phyloP scores from a whole-genome alignment of 2,113 vertebrate species.

The Brienomyrus brachyistius region DNA sequence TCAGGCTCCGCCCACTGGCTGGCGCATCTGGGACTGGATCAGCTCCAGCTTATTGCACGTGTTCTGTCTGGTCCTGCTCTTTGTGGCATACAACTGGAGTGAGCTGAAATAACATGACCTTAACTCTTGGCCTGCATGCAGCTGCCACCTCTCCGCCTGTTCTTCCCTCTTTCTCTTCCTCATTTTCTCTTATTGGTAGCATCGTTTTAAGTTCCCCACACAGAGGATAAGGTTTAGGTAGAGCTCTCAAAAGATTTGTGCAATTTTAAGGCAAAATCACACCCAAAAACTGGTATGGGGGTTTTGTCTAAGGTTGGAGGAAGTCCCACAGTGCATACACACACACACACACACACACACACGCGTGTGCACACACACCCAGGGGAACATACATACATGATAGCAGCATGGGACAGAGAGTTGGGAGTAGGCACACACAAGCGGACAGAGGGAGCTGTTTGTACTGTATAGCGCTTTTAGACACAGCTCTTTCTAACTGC shows the following conservation, averaged over 20 bases:
- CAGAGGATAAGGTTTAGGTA: background rate
- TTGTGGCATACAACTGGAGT: conserved; percentile 82
- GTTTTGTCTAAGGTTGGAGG: background rate
- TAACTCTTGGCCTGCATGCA: conserved; percentile 38
- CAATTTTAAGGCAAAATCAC: background rate
- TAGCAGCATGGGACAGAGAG: background rate
- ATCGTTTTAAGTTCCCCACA: background rate
- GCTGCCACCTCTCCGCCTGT: background rate
- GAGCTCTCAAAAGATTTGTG: background rate
- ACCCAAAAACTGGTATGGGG: background rate
- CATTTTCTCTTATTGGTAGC: background rate
- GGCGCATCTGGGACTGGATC: conserved; percentile 85
- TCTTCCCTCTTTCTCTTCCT: background rate
- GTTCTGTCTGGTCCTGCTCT: conserved; percentile 81
- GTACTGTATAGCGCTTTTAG: background rate
- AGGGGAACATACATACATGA: background rate
- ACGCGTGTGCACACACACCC: background rate
- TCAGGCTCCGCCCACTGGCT: conserved; percentile 72
- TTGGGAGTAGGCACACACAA: background rate
- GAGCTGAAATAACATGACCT: conserved; percentile 69
- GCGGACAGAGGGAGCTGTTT: background rate
- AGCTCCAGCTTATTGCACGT: conserved; percentile 85
- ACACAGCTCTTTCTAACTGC: background rate
- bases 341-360: background rate
- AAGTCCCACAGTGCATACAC: background rate